Percentiles rank a stretch among this genome's conserved stretches.
Evolutionary conservation across 2,888 invertebrate genomes (phyloP).

Genomic region (Rambutsinella grinnellia): DNA sequence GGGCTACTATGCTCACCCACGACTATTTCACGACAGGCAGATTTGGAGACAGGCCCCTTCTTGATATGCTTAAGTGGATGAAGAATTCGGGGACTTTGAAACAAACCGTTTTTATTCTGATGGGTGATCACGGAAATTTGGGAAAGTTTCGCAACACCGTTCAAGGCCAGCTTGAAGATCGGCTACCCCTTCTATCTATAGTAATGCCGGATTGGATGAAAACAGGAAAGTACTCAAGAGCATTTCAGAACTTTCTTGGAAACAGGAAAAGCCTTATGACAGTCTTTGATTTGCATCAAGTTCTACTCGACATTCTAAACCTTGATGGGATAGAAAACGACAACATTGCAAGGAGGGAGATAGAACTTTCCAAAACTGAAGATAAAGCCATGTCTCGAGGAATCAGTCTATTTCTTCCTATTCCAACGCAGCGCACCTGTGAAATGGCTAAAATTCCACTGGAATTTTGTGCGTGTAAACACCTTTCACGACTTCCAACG

Average conservation of each 20-base stretch:
- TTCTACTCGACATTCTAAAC: constrained; percentile 77
- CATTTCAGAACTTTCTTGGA: constrained; percentile 75
- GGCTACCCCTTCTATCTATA: constrained; percentile 84
- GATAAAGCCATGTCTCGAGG: constrained; percentile 12
- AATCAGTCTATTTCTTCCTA: constrained; percentile 18
- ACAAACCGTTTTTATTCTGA: no score
- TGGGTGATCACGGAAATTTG: constrained; percentile 22
- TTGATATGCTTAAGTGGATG: not conserved
- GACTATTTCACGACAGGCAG: not conserved
- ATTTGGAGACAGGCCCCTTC: not conserved
- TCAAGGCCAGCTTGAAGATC: constrained; percentile 83
- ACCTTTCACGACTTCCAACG: not conserved
- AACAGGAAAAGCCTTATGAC: no score
- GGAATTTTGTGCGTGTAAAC: constrained; percentile 37
- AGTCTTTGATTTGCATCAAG: constrained; percentile 87
- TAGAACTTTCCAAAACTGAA: not conserved
- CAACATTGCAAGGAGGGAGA: not conserved
- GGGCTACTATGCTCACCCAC: not conserved
- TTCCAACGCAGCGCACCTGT: constrained; percentile 20
- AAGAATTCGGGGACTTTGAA: not conserved
- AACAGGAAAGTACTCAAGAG: constrained; percentile 67
- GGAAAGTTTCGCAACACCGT: constrained; percentile 78
- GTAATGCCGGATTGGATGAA: constrained; percentile 77
- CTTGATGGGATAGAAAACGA: constrained; percentile 12
- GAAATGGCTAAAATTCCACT: constrained; percentile 25